Conservation (phyloP, 2,888 invertebrate species). For the Callinectes sapidus region DNA sequence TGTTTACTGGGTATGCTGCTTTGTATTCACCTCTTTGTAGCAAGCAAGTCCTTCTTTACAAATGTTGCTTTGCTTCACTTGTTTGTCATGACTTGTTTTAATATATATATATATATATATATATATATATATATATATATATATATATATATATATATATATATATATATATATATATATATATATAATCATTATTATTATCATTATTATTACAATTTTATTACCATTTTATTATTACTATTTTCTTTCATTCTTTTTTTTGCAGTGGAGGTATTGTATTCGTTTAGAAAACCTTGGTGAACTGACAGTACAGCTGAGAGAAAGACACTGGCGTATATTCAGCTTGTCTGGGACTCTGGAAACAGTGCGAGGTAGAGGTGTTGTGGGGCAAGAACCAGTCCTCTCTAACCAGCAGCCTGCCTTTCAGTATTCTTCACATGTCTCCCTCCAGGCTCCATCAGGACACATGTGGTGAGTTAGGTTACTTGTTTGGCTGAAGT, state of each 20-base stretch:
- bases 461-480: conserved; percentile 94
- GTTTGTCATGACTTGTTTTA: too few relatives aligned
- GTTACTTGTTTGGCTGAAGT: background rate
- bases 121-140: too few relatives aligned
- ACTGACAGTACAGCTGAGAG: conserved; percentile 91
- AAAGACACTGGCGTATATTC: conserved; percentile 99
- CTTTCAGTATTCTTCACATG: conserved; percentile 98
- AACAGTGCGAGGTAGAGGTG: conserved; percentile 92
- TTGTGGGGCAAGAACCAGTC: conserved; percentile 98
- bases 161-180: too few relatives aligned
- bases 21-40: background rate
- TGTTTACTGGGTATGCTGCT: conserved; percentile 88
- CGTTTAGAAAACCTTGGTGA: conserved; percentile 95
- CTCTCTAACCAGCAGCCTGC: conserved; percentile 91
- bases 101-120: too few relatives aligned
- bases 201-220: background rate
- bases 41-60: background rate
- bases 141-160: too few relatives aligned
- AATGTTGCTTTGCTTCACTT: background rate
- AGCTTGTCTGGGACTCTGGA: conserved; percentile 91
- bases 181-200: too few relatives aligned
- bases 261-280: conserved; percentile 97
- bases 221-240: background rate
- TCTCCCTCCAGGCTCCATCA: conserved; percentile 96
- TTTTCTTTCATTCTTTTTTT: background rate